Base-by-base conservation (phyloP, 2,888 invertebrate genomes). In the Lysandra bellargus region DNA sequence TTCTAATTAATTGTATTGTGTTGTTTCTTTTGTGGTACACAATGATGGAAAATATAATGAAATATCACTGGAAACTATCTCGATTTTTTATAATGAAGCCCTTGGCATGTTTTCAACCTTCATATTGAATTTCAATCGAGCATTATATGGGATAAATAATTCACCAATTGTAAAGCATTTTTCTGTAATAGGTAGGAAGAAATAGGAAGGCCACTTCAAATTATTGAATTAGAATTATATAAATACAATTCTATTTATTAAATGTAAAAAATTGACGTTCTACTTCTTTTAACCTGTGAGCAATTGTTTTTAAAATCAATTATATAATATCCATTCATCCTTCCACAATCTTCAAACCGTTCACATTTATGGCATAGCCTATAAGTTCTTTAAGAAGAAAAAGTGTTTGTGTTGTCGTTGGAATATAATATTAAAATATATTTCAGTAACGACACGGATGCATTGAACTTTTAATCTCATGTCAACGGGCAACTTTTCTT, bases 1-100 rank as follows among this genome's bases (percentile, higher is more conserved):
- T 75, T 44, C 23, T 76, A 76, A 76, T 76, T 76, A 76, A 76
- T 75, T 74, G 14, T 30, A 69, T 69, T 69, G 69, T 69, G 33
- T 37, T 14, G 17, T 33, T 69, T 33, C 69, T 69, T 69, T 69
- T 69, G 69, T 69, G 33, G 14, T 69, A 69, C 33, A 69, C 23
- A 69, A 69, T 69, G 4, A 69, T 33, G 30, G 33, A 61, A 69
- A 69, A 30, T 69, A 69, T 30, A 9, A 69, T 69, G 37, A 79
- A 79, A 69, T 69, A 33, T 30, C 33, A 30, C 2, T 69, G 69
- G 4, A 37, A 69, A 33, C 69, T 69, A 69, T 69, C 12, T 14
- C 33, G 14, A 37, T 69, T 33, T 69, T 61, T 37, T 33, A 69
- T 33, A 69, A 69, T 69, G 17, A 69, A 37, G 33, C 69, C 33